Evolutionary conservation across 2,797 vertebrate genomes (phyloP), one percentile per base, ranked within the genome.

Genomic region (Hippopotamyrus pictus): DNA sequence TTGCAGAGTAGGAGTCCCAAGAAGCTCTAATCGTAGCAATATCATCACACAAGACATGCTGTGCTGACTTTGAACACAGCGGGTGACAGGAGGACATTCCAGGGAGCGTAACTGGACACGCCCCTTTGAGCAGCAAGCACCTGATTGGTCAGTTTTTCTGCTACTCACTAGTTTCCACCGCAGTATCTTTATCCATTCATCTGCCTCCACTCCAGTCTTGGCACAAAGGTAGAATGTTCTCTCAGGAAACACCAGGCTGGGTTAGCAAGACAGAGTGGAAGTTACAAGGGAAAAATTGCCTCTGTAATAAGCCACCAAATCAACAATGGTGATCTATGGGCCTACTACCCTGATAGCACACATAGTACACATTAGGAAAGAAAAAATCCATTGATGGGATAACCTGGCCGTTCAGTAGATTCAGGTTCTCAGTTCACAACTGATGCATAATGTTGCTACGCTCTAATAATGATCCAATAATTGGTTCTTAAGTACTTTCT

Each of bases 141-240:
- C 25, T n/a, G 14, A 86, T 54, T 53, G 51, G 33, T 6, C 25
- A 19, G 12, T 19, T 57, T 37, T 33, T 53, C 44, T 46, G 89
- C 12, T 87, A 88, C 97, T 97, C 93, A 99, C 98, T 96, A 99
- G 88, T 91, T 99, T 99, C 98, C 98, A 99, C 73, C 96, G 94
- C 89, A 99, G 90, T 90, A 99, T 97, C 93, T 97, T 99, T 90
- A 99, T 98, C 98, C 98, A 99, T 90, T 99, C 98, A 0, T 99
- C 98, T 2, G 98, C 97, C 93, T 99, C 98, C 89, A 98, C 96
- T 1, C 97, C 98, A 0, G 97, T 98, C 94, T 97, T 99, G 2
- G 98, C 96, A 3, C 97, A 99, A 19, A 99, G 92, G 92, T 98
- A 99, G 93, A 97, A 99, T 0, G 98, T 99, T 91, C 98, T 96